These are phyloP conservation scores for Eonycteris spelaea DNA, from an alignment of 2,113 vertebrate species.

Conservation along the genomic window DNA sequence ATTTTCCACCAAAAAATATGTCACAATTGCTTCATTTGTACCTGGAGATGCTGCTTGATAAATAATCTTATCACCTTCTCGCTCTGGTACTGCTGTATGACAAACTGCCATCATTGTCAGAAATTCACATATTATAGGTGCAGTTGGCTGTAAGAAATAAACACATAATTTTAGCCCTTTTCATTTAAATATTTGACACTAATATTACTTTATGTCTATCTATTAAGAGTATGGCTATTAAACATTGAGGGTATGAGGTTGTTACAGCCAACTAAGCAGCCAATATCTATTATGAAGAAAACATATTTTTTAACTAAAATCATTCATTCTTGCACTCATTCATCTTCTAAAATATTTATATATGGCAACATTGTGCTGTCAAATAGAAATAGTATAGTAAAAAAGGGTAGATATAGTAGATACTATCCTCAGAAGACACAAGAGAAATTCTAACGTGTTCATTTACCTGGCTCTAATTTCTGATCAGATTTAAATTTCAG, in stretches of 20 bases:
- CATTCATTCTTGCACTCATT: not conserved
- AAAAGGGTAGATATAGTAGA: not conserved
- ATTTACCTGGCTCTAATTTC: not conserved
- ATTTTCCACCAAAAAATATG: not conserved
- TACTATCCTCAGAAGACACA: not conserved
- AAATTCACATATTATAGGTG: constrained; percentile 96
- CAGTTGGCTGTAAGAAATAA: constrained; percentile 88
- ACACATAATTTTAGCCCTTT: not conserved
- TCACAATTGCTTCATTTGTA: constrained; percentile 68
- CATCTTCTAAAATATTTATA: constrained; percentile 6
- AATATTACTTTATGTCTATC: not conserved
- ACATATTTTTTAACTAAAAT: not conserved
- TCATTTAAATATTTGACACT: not conserved
- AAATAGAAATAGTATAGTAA: not conserved
- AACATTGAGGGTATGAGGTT: not conserved
- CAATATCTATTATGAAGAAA: not conserved
- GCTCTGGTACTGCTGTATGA: constrained; percentile 97
- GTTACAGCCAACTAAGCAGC: not conserved
- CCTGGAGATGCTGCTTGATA: constrained; percentile 99
- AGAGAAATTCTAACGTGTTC: constrained; percentile 2
- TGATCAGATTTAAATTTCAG: not conserved
- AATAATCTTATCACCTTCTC: constrained; percentile 88
- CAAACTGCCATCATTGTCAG: constrained; percentile 99
- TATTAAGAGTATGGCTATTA: not conserved
- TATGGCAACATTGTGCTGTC: not conserved